Percentiles rank a stretch among this genome's conserved stretches.
Evolutionary conservation across 1,140 invertebrate genomes (phyloP).

Genomic region (Ylistrum balloti): DNA sequence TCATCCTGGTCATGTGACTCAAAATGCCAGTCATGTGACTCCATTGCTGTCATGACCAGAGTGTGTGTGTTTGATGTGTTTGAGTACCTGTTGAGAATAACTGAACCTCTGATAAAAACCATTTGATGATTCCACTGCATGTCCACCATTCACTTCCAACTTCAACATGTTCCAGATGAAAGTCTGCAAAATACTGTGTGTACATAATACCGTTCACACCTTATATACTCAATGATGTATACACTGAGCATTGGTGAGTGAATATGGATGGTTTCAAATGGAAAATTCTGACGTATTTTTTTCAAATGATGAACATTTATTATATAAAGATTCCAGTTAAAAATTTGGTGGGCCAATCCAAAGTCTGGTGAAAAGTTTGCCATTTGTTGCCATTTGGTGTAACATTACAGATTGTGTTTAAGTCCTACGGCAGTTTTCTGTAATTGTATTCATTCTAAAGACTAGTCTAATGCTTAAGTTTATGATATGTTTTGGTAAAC

Average conservation of each 20-base stretch:
- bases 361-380: background rate
- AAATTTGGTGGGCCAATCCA: background rate
- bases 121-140: background rate
- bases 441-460: too few species aligned
- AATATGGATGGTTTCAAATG: background rate
- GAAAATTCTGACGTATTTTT: background rate
- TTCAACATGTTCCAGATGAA: background rate
- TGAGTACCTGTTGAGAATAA: background rate
- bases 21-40: background rate
- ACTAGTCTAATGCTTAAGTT: background rate
- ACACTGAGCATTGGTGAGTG: background rate
- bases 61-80: background rate
- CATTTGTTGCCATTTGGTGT: background rate
- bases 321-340: slow-evolving; percentile 11
- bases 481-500: background rate
- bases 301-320: background rate
- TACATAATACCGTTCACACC: background rate
- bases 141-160: background rate
- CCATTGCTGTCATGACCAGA: background rate
- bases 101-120: background rate
- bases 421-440: background rate
- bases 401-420: background rate
- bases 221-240: background rate
- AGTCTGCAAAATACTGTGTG: slow-evolving; percentile 18
- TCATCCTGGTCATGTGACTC: background rate